Evolutionary conservation across 2,113 vertebrate species (phyloP).

Genomic region (Budorcas taxicolor): DNA sequence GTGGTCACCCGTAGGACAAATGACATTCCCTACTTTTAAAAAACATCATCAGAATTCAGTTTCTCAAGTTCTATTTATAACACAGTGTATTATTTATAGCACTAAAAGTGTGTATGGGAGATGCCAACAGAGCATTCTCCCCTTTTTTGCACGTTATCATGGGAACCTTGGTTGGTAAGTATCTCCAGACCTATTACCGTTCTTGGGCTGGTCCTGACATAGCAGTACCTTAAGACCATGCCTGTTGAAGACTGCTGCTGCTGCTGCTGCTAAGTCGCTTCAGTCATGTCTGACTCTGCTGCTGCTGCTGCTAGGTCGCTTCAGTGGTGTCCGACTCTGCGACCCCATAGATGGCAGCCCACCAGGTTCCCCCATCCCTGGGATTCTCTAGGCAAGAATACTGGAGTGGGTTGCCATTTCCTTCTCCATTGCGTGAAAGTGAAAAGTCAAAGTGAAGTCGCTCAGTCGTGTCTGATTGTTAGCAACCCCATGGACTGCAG

Average conservation of each 20-base stretch:
- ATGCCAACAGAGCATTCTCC: background rate
- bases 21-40: background rate
- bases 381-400: too few species aligned
- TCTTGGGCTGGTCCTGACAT: background rate
- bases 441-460: too few species aligned
- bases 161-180: background rate
- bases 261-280: too few species aligned
- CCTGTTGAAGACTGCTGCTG: background rate
- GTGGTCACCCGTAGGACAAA: background rate
- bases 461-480: too few species aligned
- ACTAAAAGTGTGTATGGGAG: background rate
- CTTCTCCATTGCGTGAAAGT: too few species aligned
- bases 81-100: background rate
- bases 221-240: background rate
- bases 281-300: too few species aligned
- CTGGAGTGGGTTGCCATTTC: too few species aligned
- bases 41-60: background rate
- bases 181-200: background rate
- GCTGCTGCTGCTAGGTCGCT: too few species aligned
- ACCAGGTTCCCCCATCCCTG: too few species aligned
- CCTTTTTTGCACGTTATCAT: background rate
- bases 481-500: too few species aligned
- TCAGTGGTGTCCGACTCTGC: too few species aligned
- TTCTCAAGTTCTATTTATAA: background rate
- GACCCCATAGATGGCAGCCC: too few species aligned